These are phyloP conservation scores for Heterotilapia buettikoferi DNA, from an alignment of 2,113 vertebrate genomes.

Conservation along the genomic window DNA sequence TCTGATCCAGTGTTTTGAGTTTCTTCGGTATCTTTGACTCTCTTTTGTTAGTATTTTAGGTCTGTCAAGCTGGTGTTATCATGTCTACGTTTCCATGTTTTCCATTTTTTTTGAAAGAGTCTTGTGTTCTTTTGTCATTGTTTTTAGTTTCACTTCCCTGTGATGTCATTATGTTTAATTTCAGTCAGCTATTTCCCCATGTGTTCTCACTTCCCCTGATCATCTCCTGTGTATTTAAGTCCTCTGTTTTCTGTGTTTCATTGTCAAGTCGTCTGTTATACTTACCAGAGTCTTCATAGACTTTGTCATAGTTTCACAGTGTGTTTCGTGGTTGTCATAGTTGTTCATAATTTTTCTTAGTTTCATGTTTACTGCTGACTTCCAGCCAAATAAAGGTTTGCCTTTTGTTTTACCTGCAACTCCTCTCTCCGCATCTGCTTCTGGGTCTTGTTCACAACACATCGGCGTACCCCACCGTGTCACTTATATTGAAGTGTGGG, in stretches of 20 bases:
- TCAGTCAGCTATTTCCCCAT: background rate
- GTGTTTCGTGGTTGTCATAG: background rate
- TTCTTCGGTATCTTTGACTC: background rate
- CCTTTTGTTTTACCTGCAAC: accelerated
- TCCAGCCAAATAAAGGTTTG: background rate
- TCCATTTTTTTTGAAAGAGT: background rate
- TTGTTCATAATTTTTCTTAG: background rate
- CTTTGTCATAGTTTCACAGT: background rate
- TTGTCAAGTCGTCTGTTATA: background rate
- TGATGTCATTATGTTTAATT: background rate
- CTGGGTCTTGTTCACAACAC: background rate
- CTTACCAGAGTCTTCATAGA: background rate
- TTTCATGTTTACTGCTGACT: background rate
- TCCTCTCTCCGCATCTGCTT: background rate
- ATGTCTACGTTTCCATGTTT: background rate
- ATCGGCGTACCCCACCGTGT: accelerated
- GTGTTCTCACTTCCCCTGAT: background rate
- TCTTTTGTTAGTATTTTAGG: background rate
- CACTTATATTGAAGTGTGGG: background rate
- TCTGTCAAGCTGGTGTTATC: background rate
- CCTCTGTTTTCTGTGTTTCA: background rate
- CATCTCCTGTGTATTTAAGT: background rate
- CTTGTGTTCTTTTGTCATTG: background rate
- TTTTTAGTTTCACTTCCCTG: background rate
- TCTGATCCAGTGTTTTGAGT: background rate